These are phyloP conservation scores for Hyperoplus immaculatus DNA, from an alignment of 2,797 vertebrate genomes.

Conservation along the genomic window DNA sequence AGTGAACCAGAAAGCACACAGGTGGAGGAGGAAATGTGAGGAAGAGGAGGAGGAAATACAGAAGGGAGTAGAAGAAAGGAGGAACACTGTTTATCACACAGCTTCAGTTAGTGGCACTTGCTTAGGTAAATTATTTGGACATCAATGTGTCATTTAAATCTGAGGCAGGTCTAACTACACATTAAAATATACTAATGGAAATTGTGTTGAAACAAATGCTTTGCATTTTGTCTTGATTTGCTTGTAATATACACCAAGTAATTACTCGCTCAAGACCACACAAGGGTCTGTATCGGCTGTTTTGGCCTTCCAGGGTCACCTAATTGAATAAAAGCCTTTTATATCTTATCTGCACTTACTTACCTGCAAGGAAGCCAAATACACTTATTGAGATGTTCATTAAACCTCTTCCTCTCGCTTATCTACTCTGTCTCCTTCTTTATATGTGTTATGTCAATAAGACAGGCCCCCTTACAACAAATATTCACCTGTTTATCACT, in stretches of 20 bases:
- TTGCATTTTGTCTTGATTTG: neutral
- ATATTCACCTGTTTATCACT: constrained; percentile 72
- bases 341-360: constrained; percentile 12
- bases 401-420: neutral
- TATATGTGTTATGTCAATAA: constrained; percentile 54
- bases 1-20: constrained; percentile 78
- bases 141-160: neutral
- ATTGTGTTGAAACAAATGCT: neutral
- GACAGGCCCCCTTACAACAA: constrained; percentile 41
- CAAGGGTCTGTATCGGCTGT: neutral
- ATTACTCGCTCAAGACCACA: neutral
- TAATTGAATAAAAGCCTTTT: neutral
- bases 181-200: neutral
- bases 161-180: neutral
- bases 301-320: constrained; percentile 13
- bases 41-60: constrained; percentile 26
- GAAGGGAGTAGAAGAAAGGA: constrained; percentile 28
- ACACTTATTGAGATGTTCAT: neutral
- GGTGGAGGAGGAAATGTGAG: constrained; percentile 54
- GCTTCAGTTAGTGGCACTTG: neutral
- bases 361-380: neutral
- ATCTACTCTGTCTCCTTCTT: constrained; percentile 18
- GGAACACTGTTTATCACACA: neutral
- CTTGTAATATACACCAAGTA: neutral
- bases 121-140: neutral